A percentile compares a stretch with the other conserved stretches of the same genome.
phyloP scores from a whole-genome alignment of 1,140 invertebrate genomes.

The Penaeus japonicus region DNA sequence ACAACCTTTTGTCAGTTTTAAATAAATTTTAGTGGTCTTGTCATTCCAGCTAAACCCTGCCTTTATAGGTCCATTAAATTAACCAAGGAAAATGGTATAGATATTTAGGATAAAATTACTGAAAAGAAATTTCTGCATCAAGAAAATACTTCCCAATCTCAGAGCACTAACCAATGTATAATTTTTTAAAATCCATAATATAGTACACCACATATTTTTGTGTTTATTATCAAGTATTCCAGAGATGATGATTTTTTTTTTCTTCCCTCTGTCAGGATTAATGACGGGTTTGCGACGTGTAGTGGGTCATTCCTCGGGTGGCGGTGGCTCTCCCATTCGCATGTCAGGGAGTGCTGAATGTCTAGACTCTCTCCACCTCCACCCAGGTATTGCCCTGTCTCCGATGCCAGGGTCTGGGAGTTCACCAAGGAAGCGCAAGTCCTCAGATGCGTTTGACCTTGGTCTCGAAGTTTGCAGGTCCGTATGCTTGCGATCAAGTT shows the following conservation, averaged over 20 bases:
- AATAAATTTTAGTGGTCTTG: no score
- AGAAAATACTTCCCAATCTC: no score
- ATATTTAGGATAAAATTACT: no score
- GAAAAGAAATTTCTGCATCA: no score
- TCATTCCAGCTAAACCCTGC: no score
- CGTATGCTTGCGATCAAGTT: not conserved
- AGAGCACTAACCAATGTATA: no score
- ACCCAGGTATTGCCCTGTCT: slow-evolving; percentile 38
- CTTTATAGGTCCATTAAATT: no score
- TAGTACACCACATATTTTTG: no score
- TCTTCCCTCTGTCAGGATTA: not conserved
- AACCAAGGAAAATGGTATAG: no score
- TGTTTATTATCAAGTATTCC: not conserved
- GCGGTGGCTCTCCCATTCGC: not conserved
- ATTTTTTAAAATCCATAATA: no score
- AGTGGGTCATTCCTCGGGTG: slow-evolving; percentile 22
- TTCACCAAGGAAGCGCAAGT: slow-evolving; percentile 41
- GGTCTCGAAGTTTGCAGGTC: slow-evolving; percentile 17
- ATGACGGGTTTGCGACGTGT: slow-evolving; percentile 41
- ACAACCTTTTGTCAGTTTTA: no score
- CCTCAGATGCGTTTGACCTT: slow-evolving; percentile 26
- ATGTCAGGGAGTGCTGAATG: not conserved
- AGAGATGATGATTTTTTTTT: no score
- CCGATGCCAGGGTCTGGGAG: not conserved
- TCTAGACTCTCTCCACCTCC: slow-evolving; percentile 16